Conservation (phyloP, 53 echinoderm and acorn worm genomes). For the Mesocentrotus franciscanus region DNA sequence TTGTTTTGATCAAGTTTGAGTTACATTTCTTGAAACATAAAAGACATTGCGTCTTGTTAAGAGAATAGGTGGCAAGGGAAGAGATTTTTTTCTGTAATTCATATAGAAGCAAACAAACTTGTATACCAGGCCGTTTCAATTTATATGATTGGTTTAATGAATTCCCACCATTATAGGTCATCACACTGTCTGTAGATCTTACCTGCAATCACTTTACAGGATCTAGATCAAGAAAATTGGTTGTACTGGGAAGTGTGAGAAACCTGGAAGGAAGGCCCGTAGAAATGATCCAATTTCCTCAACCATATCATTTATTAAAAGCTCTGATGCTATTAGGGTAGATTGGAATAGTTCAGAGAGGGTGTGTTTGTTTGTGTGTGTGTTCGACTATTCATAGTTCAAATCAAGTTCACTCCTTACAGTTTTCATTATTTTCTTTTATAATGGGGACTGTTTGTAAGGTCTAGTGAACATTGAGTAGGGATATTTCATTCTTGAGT, state of each 20-base stretch:
- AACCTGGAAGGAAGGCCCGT: conserved; percentile 18
- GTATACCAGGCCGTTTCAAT: background rate
- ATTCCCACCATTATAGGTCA: conserved; percentile 25
- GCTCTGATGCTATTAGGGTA: conserved; percentile 20
- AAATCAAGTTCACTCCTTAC: conserved; percentile 15
- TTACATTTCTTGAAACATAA: background rate
- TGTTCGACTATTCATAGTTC: background rate
- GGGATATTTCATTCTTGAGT: background rate
- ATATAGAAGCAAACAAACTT: background rate
- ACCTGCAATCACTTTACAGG: background rate
- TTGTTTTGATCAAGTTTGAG: background rate
- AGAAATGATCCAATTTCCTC: conserved; percentile 38
- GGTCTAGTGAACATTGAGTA: conserved; percentile 11
- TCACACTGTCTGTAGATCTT: background rate
- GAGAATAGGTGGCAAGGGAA: background rate
- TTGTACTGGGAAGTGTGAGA: conserved; percentile 22
- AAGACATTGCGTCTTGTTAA: background rate
- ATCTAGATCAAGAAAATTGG: conserved; percentile 44
- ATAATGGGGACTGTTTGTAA: background rate
- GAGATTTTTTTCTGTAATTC: background rate
- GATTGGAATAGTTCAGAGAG: conserved; percentile 9
- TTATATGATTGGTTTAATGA: background rate
- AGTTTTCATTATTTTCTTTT: background rate
- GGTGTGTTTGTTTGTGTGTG: background rate
- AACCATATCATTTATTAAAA: conserved; percentile 7